Base-by-base conservation (phyloP, 1,140 invertebrate species). In the Pachypsylla venusta region DNA sequence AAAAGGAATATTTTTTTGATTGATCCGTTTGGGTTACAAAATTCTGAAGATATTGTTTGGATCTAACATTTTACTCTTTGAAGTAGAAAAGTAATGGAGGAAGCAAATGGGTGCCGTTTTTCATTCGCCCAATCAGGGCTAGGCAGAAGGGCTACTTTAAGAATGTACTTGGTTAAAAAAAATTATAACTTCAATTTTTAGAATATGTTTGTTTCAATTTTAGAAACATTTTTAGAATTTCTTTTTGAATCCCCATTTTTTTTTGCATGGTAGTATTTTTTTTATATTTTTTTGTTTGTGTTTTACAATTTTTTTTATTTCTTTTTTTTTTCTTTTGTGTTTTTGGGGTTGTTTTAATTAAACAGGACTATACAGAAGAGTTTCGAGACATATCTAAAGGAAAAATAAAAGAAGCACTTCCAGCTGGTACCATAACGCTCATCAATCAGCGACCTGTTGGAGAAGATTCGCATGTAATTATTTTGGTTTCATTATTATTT, bases 321-420 rank as follows among this genome's bases (percentile, higher is more conserved):
- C 67, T 61, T 63, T 66, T 69, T 71, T 65, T 71, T 72, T 69
- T 62, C 61, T 70, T 65, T 65, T 70, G 67, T 70, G 54, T 27
- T 58, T n/a, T n/a, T n/a, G n/a, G n/a, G n/a, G n/a, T n/a, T n/a
- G n/a, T 64, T 57, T 57, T 70, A 76, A 70, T 76, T 73, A 74
- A 71, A 68, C 79, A 95, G 91, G 91, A 94, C 76, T 95, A 94
- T 77, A 90, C 86, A 64, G 91, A 95, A 79, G 91, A 95, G 75
- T 93, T 95, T 76, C 81, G 91, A 66, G 91, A 94, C 75, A 95
- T 95, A 76, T 84, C 86, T 68, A 93, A 93, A 76, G 87, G 88
- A 70, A 92, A 88, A 76, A 87, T 85, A 65, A 93, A 93, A 80
- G 87, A 89, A 74, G 81, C 87, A 64, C 77, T 89, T 67, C 85